Evolutionary conservation across 1,140 invertebrate genomes (phyloP), one percentile per base, ranked within the genome.

Genomic region (Chlorops oryzae): DNA sequence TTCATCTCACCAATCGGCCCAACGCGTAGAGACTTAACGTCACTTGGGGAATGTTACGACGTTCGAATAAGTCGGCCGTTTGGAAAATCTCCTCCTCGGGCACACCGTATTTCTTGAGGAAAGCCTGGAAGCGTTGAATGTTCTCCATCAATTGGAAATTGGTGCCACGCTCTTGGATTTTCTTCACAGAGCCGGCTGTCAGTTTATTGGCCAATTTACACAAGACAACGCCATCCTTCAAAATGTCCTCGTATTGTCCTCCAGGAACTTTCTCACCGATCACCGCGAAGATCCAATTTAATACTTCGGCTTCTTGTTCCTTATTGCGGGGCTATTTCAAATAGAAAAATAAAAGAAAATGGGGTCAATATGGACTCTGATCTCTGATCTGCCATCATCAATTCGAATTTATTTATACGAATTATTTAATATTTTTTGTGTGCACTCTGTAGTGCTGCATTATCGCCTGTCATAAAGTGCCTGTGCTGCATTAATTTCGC

Each of bases 131-230:
- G 75, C 89, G 84, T 73, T 95, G 90, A 62, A 98, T 88, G 72
- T 99, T 99, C 75, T 99, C 94, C 94, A 98, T 98, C 55, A 98
- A 79, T 60, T 96, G 94, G 75, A 99, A 99, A 59, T 96, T 96
- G 21, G 92, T 94, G 59, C 95, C 95, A 61, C 88, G 92, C 37
- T 86, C 82, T 74, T 97, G 93, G 52, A 98, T 97, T 74, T 97
- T 98, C 70, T 93, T 95, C 1, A 98, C 88, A 3, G 87, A 90
- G n/a, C 89, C 91, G 2, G 96, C 94, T 2, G 84, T 79, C 45
- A 99, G 77, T 78, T 96, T 96, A 75, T 98, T 98, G 67, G 92
- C 90, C 9, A 99, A 75, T 61, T 96, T 88, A 78, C 95, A 99
- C 3, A 98, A 78, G 40, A 96, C 75, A 18, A 94, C 81, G 12